A percentile compares a stretch with the other conserved stretches of the same genome.
These are phyloP conservation scores for Arctocebus calabarensis DNA, from an alignment of 2,797 vertebrate genomes.

Conservation along the genomic window DNA sequence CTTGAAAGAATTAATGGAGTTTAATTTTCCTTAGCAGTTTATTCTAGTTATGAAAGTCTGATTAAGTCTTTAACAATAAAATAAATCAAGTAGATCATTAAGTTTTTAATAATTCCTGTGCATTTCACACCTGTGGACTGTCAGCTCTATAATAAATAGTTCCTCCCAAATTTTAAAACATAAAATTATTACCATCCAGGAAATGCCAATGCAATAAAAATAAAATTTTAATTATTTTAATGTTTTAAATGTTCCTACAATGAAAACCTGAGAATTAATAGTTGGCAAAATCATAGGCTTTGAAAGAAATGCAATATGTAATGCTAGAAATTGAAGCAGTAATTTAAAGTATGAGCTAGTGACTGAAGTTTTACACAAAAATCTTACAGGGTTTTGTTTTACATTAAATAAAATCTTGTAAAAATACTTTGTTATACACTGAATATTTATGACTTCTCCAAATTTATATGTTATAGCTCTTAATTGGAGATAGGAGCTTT, in stretches of 20 bases:
- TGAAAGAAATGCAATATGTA: constrained; percentile 33
- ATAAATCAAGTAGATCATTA: constrained; percentile 64
- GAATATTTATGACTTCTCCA: not conserved
- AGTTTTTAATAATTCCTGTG: constrained; percentile 55
- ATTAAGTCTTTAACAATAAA: constrained; percentile 72
- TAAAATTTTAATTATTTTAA: constrained; percentile 74
- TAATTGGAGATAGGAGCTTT: not conserved
- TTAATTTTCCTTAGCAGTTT: constrained; percentile 72
- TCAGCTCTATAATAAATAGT: constrained; percentile 75
- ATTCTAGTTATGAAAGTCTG: constrained; percentile 69
- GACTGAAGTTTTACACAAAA: constrained; percentile 33
- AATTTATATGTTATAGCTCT: not conserved
- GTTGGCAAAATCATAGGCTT: constrained; percentile 17
- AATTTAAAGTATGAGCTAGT: constrained; percentile 26
- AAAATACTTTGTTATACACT: not conserved
- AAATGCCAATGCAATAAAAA: constrained; percentile 72
- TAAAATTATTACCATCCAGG: constrained; percentile 64
- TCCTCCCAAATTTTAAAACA: constrained; percentile 71
- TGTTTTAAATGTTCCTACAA: constrained; percentile 65
- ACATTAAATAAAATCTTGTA: not conserved
- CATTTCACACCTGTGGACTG: constrained; percentile 66
- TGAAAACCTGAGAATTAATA: constrained; percentile 72
- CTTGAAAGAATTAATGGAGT: constrained; percentile 66
- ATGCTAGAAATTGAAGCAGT: constrained; percentile 44
- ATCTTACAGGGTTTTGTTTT: not conserved